Base-by-base conservation (phyloP, 2,888 invertebrate genomes). In the Tetropium fuscum region DNA sequence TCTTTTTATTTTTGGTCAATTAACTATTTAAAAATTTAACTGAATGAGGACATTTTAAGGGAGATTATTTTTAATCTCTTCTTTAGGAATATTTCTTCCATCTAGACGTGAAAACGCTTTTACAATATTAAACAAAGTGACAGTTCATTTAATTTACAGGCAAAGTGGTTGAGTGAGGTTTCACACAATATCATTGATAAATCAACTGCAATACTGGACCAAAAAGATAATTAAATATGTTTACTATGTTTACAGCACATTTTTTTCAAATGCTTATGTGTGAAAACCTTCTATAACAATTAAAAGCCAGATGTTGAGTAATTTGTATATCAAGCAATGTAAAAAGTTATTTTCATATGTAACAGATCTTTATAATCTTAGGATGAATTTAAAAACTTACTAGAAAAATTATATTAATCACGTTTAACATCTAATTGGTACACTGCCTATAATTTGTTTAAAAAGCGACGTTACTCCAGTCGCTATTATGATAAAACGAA, bases 21-120 rank as follows among this genome's bases (percentile, higher is more conserved):
- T 63, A 63, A 57, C 49, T 32, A 43, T 34, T 40, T 44, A 53
- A 44, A 51, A 41, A 51, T 32, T 22, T 53, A 32, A 43, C 36
- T 40, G 51, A 20, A 19, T 51, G 40, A 51, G 40, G 6, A 38
- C 20, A 36, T 30, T 25, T 49, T 43, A 36, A 47, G 41, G 49
- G 49, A 55, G 45, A 57, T 49, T 48, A 59, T 53, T 54, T n/a
- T 54, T 48, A 53, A 44, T 59, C 59, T 59, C 48, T 43, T 41
- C 38, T 60, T 71, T 72, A 72, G 71, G 68, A 72, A 69, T 69
- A 67, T 70, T 73, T 71, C 71, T 73, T 71, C 69, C 60, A 54
- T 54, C 43, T 59, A 48, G 43, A 41, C 54, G 59, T 59, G 53
- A 53, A 45, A 53, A 54, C 48, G 49, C 49, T 57, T 49, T 48